Conservation (phyloP, 2,113 vertebrate genomes). For the Phaethornis superciliosus region DNA sequence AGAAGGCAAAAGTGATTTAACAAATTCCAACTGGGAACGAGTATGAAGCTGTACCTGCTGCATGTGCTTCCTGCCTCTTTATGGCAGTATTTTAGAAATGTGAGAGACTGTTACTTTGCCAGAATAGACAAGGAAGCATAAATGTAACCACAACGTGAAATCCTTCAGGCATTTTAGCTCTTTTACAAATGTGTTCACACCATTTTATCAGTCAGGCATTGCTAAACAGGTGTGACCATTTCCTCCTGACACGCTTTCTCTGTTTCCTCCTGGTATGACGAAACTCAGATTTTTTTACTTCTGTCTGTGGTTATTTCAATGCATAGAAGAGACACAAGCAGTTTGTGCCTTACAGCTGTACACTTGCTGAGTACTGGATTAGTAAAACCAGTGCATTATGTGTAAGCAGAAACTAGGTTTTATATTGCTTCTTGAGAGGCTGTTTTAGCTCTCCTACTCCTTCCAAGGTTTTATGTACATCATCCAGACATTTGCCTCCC, state of each 20-base stretch:
- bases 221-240: slow-evolving; percentile 50
- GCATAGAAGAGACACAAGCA: neutral
- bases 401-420: neutral
- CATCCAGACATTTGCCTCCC: neutral
- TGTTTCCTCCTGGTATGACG: neutral
- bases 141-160: slow-evolving; percentile 31
- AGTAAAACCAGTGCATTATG: neutral
- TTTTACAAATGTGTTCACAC: slow-evolving; percentile 49
- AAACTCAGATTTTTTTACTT: slow-evolving; percentile 20
- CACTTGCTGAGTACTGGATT: slow-evolving; percentile 16
- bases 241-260: slow-evolving; percentile 27
- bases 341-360: neutral
- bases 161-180: slow-evolving; percentile 58
- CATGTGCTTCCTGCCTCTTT: slow-evolving; percentile 58
- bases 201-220: slow-evolving; percentile 56
- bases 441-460: neutral
- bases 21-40: neutral
- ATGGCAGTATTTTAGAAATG: slow-evolving; percentile 59
- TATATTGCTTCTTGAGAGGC: slow-evolving; percentile 3
- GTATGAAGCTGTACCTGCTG: slow-evolving; percentile 12
- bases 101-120: slow-evolving; percentile 39
- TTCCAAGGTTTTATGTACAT: neutral
- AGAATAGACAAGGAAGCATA: slow-evolving; percentile 37
- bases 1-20: slow-evolving; percentile 32
- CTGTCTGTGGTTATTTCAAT: neutral